Base-by-base conservation (phyloP, 2,113 vertebrate genomes). In the Pterocles burchelli region DNA sequence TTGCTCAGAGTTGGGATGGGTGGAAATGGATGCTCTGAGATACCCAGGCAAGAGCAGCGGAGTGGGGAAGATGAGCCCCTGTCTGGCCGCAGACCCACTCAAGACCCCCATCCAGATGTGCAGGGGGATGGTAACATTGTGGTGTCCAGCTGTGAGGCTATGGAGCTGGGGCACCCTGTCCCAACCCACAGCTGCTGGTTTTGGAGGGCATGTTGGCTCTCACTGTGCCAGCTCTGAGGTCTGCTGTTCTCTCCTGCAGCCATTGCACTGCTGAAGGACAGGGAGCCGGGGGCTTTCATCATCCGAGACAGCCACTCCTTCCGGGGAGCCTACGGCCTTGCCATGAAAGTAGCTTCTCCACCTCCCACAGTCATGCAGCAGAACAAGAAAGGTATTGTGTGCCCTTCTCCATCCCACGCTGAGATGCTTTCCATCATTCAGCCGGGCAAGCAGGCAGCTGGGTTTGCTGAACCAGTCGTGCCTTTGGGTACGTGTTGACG, bases 271-370 rank as follows among this genome's bases (percentile, higher is more conserved):
- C 97, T 99, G 91, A 99, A 98, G 90, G 99, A 99, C 96, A 97
- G 98, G 80, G 99, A 99, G 84, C 99, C 99, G 0, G 99, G 99
- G 41, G 98, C 99, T 88, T 99, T 99, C 88, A 99, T 99, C 61
- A 99, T 99, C 68, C 98, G 99, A 26, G 99, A 99, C 98, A 99
- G 99, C 89, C 99, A 99, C 97, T 99, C 99, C 11, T 99, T 99
- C 98, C 98, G 98, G 43, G 99, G 99, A 58, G 99, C 99, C 79
- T 99, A 99, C 0, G 99, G 99, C 70, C 95, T 99, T 28, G 99
- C 99, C 54, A 99, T 99, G 99, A 99, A 99, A 95, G 99, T 99
- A 43, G 99, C 99, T 26, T 99, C 98, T 8, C 99, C 99, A 0
- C 99, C 99, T 41, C 99, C 99, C 22, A 98, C 98, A 3, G 96